Base-by-base conservation (phyloP, 2,888 invertebrate species). In the Troglohyphantes excavatus region DNA sequence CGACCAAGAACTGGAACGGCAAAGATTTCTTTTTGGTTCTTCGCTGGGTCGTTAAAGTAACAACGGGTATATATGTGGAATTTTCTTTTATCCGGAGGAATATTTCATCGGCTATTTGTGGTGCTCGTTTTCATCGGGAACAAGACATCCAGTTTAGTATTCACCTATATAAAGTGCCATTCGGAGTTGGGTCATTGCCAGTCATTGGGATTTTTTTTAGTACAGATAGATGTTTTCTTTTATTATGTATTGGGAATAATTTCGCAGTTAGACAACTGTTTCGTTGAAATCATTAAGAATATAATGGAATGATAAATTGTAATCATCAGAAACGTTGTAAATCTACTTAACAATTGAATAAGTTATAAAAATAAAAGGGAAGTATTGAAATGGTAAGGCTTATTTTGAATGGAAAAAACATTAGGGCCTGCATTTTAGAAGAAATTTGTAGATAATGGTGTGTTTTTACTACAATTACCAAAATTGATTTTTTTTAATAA, bases 171-270 rank as follows among this genome's bases (percentile, higher is more conserved):
- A 39, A 23, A 23, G 5, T 29, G 21, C 11, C 70, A 23, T 70
- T 82, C 70, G 61, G 59, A 70, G 39, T 67, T 82, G 82, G 82
- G 59, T 82, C 39, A 82, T 70, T 39, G 82, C 82, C 82, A 82
- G 9, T 7, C 21, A 23, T 70, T 70, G 53, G 23, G 33, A 7
- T 59, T 70, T 70, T 59, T 59, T 70, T 39, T 43, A 46, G 67
- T 79, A 46, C 17, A 9, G 67, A 13, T 39, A 39, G 27, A 26
- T 21, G 75, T 13, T 76, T 76, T 76, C 11, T 76, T 19, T 13
- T 61, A 2, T 78, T 27, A 29, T 29, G 19, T 27, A 6, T 27
- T 53, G n/a, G 13, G 61, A 19, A 27, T 61, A 75, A 75, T 75
- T 75, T 75, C 13, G n/a, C 73, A 17, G 27, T 17, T 53, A 29